Base-by-base conservation (phyloP, 2,797 vertebrate genomes). In the Cetoscarus ocellatus region DNA sequence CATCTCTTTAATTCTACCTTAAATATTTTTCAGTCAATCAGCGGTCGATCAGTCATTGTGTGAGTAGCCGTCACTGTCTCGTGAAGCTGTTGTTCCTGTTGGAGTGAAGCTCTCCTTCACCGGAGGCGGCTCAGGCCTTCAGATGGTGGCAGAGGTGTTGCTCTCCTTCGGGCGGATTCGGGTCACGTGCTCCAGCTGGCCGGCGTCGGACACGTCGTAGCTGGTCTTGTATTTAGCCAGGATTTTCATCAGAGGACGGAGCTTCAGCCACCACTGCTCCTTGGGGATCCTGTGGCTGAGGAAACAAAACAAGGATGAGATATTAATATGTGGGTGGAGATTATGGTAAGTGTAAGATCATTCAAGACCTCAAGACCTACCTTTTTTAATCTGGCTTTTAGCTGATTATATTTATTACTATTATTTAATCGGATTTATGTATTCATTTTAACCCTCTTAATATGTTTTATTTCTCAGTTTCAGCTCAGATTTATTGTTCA, bases 241-340 rank as follows among this genome's bases (percentile, higher is more conserved):
- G 79, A 91, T 99, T 74, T 99, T 99, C 97, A 99, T 98, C 77
- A 99, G 92, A 0, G 97, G 96, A 12, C 97, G 94, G 39, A 99
- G 93, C 84, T 98, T 98, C 86, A 99, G 91, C 98, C 98, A 99
- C 98, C 98, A 99, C 68, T 99, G 97, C 71, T 97, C 95, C 83
- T 95, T 96, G 1, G 98, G 97, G 80, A 99, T 99, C 84, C 98
- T 93, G 91, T 99, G 98, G 78, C 98, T 99, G 86, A 0, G 3
- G 47, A 36, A n/a, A 13, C 12, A 42, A 1, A 36, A 19, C 3
- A 0, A 12, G 1, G 15, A 34, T 3, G 1, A 10, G 8, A 15
- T 3, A 2, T 7, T 39, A 7, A 39, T 7, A 7, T 39, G 38
- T 39, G 38, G 38, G 7, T 3, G 38, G 38, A 56, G 27, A 27